phyloP scores from a whole-genome alignment of 1,140 invertebrate species.

The Nylanderia fulva region DNA sequence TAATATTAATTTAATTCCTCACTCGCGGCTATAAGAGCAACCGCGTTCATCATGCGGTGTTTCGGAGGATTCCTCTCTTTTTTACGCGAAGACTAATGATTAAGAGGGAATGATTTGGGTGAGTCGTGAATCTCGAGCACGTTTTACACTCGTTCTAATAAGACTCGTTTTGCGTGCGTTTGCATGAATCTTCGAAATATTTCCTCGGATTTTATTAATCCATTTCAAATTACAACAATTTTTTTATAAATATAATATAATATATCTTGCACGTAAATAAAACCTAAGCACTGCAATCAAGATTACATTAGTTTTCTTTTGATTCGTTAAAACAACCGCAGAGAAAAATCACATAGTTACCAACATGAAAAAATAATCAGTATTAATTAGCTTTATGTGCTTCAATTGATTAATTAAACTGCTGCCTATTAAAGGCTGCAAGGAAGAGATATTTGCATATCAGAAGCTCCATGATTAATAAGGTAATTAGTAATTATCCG shows the following conservation, averaged over 20 bases:
- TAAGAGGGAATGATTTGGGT: slow-evolving; percentile 65
- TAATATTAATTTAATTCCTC: slow-evolving; percentile 84
- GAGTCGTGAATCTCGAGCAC: slow-evolving; percentile 44
- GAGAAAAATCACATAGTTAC: neutral
- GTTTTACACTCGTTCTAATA: slow-evolving; percentile 46
- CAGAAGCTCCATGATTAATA: slow-evolving; percentile 53
- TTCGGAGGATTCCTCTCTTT: slow-evolving; percentile 51
- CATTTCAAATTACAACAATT: neutral
- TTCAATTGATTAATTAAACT: slow-evolving; percentile 63
- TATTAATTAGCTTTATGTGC: slow-evolving; percentile 7
- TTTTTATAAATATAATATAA: neutral
- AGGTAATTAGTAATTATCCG: slow-evolving; percentile 5
- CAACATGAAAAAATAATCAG: slow-evolving; percentile 49
- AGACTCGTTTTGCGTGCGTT: slow-evolving; percentile 26
- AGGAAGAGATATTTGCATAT: slow-evolving; percentile 68
- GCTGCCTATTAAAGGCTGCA: slow-evolving; percentile 25
- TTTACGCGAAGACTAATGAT: slow-evolving; percentile 80
- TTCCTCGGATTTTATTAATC: slow-evolving; percentile 15
- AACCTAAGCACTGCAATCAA: neutral
- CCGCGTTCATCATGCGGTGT: slow-evolving; percentile 54
- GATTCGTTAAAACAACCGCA: neutral
- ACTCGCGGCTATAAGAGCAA: slow-evolving; percentile 78
- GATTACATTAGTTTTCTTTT: neutral
- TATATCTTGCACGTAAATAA: neutral
- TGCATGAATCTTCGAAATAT: slow-evolving; percentile 37